phyloP scores from a whole-genome alignment of 1,140 invertebrate species.

The Scaptomyza montana region DNA sequence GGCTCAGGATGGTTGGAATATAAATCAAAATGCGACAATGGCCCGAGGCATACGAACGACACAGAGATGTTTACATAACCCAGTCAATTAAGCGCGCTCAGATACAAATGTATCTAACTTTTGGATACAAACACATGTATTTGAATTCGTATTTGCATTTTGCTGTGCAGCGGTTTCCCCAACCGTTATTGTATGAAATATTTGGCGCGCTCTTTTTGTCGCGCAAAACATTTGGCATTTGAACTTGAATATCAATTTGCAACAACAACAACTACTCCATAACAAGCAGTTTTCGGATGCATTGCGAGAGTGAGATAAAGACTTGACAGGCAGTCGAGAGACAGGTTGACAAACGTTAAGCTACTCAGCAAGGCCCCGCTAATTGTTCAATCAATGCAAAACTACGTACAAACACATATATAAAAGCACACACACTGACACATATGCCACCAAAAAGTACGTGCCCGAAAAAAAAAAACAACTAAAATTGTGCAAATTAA shows the following conservation, averaged over 20 bases:
- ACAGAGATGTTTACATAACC: slow-evolving; percentile 72
- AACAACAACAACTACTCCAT: slow-evolving; percentile 46
- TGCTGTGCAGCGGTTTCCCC: slow-evolving; percentile 41
- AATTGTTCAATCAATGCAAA: slow-evolving; percentile 81
- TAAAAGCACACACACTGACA: not conserved
- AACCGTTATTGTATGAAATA: slow-evolving; percentile 26
- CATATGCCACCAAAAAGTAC: slow-evolving; percentile 13
- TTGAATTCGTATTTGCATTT: slow-evolving; percentile 19
- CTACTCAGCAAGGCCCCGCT: slow-evolving; percentile 43
- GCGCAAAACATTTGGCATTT: slow-evolving; percentile 80
- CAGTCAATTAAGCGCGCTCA: slow-evolving; percentile 64
- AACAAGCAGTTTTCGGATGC: slow-evolving; percentile 38
- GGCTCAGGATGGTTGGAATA: slow-evolving; percentile 71
- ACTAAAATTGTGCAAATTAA: slow-evolving; percentile 47
- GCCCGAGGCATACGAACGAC: slow-evolving; percentile 11
- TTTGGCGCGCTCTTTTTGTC: slow-evolving; percentile 71
- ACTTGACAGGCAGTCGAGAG: slow-evolving; percentile 49
- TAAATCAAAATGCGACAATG: slow-evolving; percentile 79
- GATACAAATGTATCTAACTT: slow-evolving; percentile 16
- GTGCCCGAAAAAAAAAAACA: slow-evolving; percentile 25
- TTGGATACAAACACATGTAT: slow-evolving; percentile 2
- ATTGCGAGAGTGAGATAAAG: slow-evolving; percentile 38
- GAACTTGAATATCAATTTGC: slow-evolving; percentile 83
- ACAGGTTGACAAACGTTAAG: not conserved
- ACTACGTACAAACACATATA: slow-evolving; percentile 9